Percentiles rank a stretch among this genome's conserved stretches.
These are phyloP conservation scores for Pollenia amentaria DNA, from an alignment of 2,888 invertebrate species.

Conservation along the genomic window DNA sequence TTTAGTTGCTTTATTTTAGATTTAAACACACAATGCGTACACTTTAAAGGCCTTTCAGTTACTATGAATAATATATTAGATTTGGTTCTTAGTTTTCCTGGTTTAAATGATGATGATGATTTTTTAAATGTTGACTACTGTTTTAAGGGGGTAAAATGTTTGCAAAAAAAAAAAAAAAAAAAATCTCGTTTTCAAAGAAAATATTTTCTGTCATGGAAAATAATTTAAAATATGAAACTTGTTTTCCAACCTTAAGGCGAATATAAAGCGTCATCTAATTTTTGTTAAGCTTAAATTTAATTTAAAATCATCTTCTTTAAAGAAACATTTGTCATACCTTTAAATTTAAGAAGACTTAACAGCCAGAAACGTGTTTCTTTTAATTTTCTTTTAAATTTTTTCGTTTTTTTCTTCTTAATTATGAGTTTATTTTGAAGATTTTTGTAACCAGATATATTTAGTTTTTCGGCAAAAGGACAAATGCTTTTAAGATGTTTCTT, in stretches of 20 bases:
- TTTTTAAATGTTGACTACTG: slow-evolving; percentile 22
- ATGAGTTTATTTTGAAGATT: slow-evolving; percentile 11
- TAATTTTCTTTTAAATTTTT: background rate
- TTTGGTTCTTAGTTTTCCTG: background rate
- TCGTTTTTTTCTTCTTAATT: background rate
- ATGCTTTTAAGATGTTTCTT: slow-evolving; percentile 44
- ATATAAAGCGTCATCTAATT: too few relatives aligned
- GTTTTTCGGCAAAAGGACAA: slow-evolving; percentile 55
- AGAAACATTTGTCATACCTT: slow-evolving; percentile 5
- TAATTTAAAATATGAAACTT: background rate
- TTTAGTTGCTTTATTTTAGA: slow-evolving; percentile 23
- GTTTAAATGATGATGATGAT: background rate
- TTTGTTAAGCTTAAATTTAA: too few relatives aligned
- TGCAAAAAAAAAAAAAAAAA: slow-evolving; percentile 34
- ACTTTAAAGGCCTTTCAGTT: slow-evolving; percentile 27
- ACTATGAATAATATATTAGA: slow-evolving; percentile 20
- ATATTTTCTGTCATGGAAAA: background rate
- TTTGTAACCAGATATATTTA: background rate
- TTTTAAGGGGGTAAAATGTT: slow-evolving; percentile 45
- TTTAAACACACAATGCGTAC: slow-evolving; percentile 8
- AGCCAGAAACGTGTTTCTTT: background rate
- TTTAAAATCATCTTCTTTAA: background rate
- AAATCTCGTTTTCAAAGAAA: background rate
- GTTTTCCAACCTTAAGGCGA: background rate
- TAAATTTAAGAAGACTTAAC: background rate